A percentile compares a stretch with the other conserved stretches of the same genome.
Conservation (phyloP, 2,113 vertebrate species). For the Rissa tridactyla region DNA sequence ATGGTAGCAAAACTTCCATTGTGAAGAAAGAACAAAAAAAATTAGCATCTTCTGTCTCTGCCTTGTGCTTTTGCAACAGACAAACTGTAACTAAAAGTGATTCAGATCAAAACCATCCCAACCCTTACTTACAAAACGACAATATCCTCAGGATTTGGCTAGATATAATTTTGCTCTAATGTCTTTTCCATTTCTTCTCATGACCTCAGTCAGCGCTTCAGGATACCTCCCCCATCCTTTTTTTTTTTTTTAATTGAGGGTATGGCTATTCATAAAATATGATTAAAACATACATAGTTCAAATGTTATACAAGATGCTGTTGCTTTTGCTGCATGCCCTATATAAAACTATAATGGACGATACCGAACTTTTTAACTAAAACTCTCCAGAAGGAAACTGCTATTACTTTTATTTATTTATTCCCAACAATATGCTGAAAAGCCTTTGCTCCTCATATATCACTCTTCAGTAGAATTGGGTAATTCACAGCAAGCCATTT, state of each 20-base stretch:
- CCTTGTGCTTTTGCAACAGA: neutral
- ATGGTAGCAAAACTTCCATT: neutral
- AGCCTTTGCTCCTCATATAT: neutral
- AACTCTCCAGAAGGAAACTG: slow-evolving; percentile 49
- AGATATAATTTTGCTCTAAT: neutral
- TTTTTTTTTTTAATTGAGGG: neutral
- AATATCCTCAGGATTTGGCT: neutral
- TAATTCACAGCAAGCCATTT: neutral
- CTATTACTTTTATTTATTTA: slow-evolving; percentile 1
- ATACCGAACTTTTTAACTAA: neutral
- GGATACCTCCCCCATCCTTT: accelerated
- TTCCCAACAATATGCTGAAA: neutral
- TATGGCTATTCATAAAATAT: neutral
- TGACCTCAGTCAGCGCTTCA: neutral
- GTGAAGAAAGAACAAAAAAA: neutral
- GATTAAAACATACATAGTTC: neutral
- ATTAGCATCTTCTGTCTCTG: neutral
- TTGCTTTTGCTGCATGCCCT: neutral
- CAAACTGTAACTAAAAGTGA: slow-evolving; percentile 64
- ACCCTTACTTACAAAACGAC: neutral
- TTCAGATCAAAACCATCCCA: slow-evolving; percentile 55
- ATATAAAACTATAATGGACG: neutral
- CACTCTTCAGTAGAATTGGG: neutral
- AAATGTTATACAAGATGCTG: neutral
- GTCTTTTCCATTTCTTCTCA: neutral